Base-by-base conservation (phyloP, 2,113 vertebrate species). In the Varanus salvator region DNA sequence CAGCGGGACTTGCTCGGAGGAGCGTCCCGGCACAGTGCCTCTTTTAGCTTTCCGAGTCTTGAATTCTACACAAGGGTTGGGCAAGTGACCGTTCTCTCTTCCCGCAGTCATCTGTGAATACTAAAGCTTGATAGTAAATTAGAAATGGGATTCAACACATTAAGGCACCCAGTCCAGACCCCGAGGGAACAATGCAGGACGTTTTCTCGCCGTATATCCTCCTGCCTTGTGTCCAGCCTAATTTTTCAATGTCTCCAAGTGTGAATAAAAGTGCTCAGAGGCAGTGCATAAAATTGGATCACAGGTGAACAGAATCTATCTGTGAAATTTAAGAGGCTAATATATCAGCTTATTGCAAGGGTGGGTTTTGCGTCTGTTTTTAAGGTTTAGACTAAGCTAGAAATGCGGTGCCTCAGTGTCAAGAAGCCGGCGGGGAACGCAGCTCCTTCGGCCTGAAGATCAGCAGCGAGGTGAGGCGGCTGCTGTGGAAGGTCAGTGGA, bases 91-190 rank as follows among this genome's bases (percentile, higher is more conserved):
- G 2, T 19, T 76, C 31, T 72, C 52, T 75, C 25, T 76, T 60
- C 52, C 72, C 83, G 17, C 19, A 44, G n/a, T 17, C 52, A 15
- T 27, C 71, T 75, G 75, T 76, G 80, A 89, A 89, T 84, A n/a
- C 75, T 84, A 84, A 64, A 75, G 64, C 50, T 68, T n/a, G 71
- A 48, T 84, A 89, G 75, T 83, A 89, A 75, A 89, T 84, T 89
- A 75, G n/a, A 75, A 71, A 83, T 83, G 52, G 27, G 52, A 64
- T 75, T 83, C 77, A 68, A 6, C 12, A 27, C 60, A 66, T 87
- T 80, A 31, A 44, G 87, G 83, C 54, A 50, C 80, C 80, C 21
- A n/a, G 57, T 83, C 19, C 71, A 60, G 83, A 60, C 54, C 78
- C 78, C 50, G 50, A 60, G 78, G 87, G 50, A 38, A 12, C 87